These are phyloP conservation scores for Eucriotettix oculatus DNA, from an alignment of 2,888 invertebrate species.

Conservation along the genomic window DNA sequence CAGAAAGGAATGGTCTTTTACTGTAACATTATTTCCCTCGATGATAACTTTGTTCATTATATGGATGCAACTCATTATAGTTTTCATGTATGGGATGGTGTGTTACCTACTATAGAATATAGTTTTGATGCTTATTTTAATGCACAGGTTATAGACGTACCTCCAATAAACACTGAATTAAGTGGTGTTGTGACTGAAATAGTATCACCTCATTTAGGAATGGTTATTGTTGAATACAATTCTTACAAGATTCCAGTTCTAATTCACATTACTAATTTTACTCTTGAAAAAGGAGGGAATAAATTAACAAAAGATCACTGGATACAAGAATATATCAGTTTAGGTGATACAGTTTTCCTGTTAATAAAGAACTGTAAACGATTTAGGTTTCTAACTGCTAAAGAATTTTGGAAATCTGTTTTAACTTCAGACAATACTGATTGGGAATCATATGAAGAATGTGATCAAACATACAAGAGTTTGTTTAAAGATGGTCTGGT, in stretches of 20 bases:
- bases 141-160: background rate
- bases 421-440: too few species aligned
- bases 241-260: background rate
- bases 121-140: background rate
- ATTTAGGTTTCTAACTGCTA: too few species aligned
- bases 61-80: background rate
- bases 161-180: background rate
- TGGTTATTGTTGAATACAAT: background rate
- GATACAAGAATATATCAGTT: background rate
- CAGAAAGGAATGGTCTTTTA: background rate
- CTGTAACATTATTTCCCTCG: background rate
- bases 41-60: background rate
- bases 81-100: background rate
- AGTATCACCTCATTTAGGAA: background rate
- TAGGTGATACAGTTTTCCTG: background rate
- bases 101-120: background rate
- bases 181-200: background rate
- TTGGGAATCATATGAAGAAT: too few species aligned
- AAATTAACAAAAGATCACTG: background rate
- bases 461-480: too few species aligned
- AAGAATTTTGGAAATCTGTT: too few species aligned
- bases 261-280: background rate
- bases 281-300: background rate
- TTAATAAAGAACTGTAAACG: background rate
- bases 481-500: too few species aligned